Percentiles rank a stretch among this genome's conserved stretches.
Evolutionary conservation across 2,888 invertebrate species (phyloP).

Genomic region (Parnassius apollo): DNA sequence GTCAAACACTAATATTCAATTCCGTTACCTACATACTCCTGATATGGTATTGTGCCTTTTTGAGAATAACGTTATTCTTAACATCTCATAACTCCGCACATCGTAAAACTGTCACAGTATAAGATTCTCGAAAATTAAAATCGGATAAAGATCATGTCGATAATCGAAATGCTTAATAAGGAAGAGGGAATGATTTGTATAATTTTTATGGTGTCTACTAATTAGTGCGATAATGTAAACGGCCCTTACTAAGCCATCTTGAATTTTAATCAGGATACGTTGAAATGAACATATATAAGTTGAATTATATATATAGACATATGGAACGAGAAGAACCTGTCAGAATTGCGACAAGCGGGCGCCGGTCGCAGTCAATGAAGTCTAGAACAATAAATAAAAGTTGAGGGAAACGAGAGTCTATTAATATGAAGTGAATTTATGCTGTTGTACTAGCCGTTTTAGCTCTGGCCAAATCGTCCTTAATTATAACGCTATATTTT

Average conservation of each 20-base stretch:
- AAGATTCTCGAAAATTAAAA: slow-evolving; percentile 57
- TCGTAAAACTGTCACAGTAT: slow-evolving; percentile 68
- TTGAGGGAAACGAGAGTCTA: slow-evolving; percentile 62
- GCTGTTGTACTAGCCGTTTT: slow-evolving; percentile 26
- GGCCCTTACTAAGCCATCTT: slow-evolving; percentile 63
- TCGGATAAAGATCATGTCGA: slow-evolving; percentile 52
- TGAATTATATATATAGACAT: slow-evolving; percentile 69
- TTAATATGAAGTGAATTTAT: slow-evolving; percentile 53
- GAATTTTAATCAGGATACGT: slow-evolving; percentile 72
- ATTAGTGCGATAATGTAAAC: slow-evolving; percentile 73
- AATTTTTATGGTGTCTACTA: slow-evolving; percentile 67
- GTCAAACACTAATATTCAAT: slow-evolving; percentile 13
- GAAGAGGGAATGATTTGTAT: slow-evolving; percentile 65
- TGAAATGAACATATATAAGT: slow-evolving; percentile 63
- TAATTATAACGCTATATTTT: neutral
- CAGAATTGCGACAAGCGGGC: slow-evolving; percentile 74
- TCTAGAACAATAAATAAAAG: slow-evolving; percentile 70
- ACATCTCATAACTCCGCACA: slow-evolving; percentile 66
- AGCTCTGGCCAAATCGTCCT: neutral
- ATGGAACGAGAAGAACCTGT: slow-evolving; percentile 77
- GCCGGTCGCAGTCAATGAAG: slow-evolving; percentile 71
- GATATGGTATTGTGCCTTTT: slow-evolving; percentile 39
- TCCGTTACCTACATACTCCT: slow-evolving; percentile 12
- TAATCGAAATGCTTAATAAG: slow-evolving; percentile 58
- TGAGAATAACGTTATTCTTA: slow-evolving; percentile 50